Conservation (phyloP, 1,140 invertebrate genomes). For the Cotesia chilonis region DNA sequence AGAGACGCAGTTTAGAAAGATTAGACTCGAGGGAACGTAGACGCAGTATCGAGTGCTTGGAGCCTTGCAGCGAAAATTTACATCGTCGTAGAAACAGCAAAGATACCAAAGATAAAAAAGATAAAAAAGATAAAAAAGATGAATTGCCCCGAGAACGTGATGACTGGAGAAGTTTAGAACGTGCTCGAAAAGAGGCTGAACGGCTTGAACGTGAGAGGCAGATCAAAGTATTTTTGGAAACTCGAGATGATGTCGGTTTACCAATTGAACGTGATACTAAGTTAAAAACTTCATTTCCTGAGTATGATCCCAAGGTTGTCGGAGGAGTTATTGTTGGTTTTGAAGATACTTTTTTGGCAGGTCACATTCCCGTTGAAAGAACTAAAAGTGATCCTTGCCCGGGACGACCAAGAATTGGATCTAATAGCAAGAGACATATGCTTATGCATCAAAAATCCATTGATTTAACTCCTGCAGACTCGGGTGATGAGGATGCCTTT, state of each 20-base stretch:
- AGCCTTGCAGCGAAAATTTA: constrained; percentile 29
- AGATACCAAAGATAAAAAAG: constrained; percentile 44
- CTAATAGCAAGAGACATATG: constrained; percentile 75
- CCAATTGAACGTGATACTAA: constrained; percentile 48
- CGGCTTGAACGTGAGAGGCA: constrained; percentile 56
- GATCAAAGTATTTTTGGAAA: constrained; percentile 52
- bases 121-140: constrained; percentile 48
- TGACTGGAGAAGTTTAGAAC: constrained; percentile 60
- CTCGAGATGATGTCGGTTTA: constrained; percentile 50
- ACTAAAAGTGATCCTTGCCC: constrained; percentile 87
- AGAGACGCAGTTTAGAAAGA: constrained; percentile 40
- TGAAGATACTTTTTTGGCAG: constrained; percentile 53
- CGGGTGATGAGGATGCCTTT: constrained; percentile 80
- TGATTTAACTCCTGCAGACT: constrained; percentile 82
- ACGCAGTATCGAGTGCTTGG: constrained; percentile 41
- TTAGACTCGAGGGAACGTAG: constrained; percentile 44
- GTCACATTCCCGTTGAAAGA: constrained; percentile 78
- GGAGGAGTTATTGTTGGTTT: constrained; percentile 63
- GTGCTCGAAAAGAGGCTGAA: constrained; percentile 58
- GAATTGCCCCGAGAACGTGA: constrained; percentile 57
- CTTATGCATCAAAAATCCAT: constrained; percentile 89
- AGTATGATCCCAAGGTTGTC: constrained; percentile 65
- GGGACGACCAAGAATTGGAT: constrained; percentile 74
- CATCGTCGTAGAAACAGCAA: constrained; percentile 37
- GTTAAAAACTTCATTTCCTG: constrained; percentile 58